Evolutionary conservation across 2,888 invertebrate genomes (phyloP).

Genomic region (Chalcosyrphus nemorum): DNA sequence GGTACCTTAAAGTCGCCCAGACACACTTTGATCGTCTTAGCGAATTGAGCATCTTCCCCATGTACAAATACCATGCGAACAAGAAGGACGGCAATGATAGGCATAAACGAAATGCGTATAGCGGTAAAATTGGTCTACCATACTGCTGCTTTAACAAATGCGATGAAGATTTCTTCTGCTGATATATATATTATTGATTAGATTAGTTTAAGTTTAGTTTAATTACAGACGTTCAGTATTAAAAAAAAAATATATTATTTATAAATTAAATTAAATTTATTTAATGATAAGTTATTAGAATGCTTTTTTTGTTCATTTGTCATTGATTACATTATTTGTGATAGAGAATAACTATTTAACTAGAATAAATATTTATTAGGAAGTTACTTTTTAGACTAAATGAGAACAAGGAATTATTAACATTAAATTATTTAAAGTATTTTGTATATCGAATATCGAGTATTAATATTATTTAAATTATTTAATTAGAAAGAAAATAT

Average conservation of each 20-base stretch:
- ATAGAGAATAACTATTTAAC: not conserved
- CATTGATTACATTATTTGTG: conserved; percentile 25
- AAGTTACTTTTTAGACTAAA: too few species aligned
- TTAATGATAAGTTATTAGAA: conserved; percentile 15
- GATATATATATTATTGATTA: conserved; percentile 21
- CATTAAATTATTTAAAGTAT: too few species aligned
- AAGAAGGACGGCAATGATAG: conserved; percentile 75
- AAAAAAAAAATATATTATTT: conserved; percentile 6
- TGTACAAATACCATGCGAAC: conserved; percentile 77
- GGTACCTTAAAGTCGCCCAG: conserved; percentile 79
- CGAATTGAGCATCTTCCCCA: conserved; percentile 77
- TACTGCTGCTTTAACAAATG: conserved; percentile 79
- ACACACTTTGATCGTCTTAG: conserved; percentile 77
- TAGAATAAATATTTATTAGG: not conserved
- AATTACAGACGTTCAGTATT: conserved; percentile 52
- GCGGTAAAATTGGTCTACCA: conserved; percentile 76
- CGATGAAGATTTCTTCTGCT: conserved; percentile 80
- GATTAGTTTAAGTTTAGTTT: not conserved
- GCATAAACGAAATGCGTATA: conserved; percentile 76
- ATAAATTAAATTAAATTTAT: not conserved
- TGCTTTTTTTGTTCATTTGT: not conserved
- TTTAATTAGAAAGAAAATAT: too few species aligned
- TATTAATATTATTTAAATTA: too few species aligned
- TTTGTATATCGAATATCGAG: too few species aligned
- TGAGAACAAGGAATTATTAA: too few species aligned